Conservation (phyloP, 1,140 invertebrate species). For the Aleiodes sp. region DNA sequence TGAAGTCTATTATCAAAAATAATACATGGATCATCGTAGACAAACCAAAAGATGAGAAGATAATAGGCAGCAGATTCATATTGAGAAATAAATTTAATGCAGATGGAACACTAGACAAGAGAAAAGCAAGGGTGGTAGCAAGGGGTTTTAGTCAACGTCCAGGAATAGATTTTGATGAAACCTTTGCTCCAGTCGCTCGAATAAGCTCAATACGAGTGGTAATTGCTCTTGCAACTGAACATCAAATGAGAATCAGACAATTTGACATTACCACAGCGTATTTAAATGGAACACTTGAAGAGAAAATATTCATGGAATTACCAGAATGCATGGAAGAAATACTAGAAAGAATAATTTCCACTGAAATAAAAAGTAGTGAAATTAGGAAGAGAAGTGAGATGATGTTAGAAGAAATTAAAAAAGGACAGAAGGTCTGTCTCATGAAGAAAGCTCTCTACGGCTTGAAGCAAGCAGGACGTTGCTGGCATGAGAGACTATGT, state of each 20-base stretch:
- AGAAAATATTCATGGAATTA: conserved; percentile 59
- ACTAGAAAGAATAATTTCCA: conserved; percentile 65
- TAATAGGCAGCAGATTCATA: not conserved
- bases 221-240: conserved; percentile 41
- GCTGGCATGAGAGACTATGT: conserved; percentile 42
- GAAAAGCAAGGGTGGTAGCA: conserved; percentile 50
- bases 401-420: conserved; percentile 28
- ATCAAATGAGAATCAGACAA: conserved; percentile 43
- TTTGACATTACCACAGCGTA: conserved; percentile 53
- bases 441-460: conserved; percentile 50
- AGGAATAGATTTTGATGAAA: conserved; percentile 46
- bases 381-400: conserved; percentile 1
- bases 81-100: not conserved
- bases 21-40: not conserved
- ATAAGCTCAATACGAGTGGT: conserved; percentile 39
- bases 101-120: not conserved
- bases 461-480: conserved; percentile 43
- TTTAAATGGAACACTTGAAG: conserved; percentile 48
- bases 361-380: not conserved
- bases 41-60: not conserved
- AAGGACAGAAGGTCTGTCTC: conserved; percentile 39
- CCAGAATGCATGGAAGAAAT: conserved; percentile 35
- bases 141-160: conserved; percentile 44
- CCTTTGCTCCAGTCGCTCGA: conserved; percentile 46
- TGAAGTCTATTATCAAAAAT: not conserved